Evolutionary conservation across 2,113 vertebrate species (phyloP).

Genomic region (Solea senegalensis): DNA sequence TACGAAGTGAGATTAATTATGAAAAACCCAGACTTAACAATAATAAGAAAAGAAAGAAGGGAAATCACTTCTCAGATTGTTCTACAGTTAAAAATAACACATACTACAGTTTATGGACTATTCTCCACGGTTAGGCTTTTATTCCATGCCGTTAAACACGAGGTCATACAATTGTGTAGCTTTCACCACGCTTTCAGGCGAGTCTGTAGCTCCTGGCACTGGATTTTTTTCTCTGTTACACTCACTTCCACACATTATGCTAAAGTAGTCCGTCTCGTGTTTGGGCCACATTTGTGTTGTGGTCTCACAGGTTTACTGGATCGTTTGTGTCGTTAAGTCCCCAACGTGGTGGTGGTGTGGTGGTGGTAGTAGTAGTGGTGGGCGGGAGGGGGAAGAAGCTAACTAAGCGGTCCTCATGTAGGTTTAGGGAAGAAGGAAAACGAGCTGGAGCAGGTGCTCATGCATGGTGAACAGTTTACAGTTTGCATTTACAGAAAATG

Average conservation of each 20-base stretch:
- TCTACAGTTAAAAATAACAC: conserved; percentile 5
- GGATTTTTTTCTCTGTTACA: conserved; percentile 18
- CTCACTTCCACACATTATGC: conserved; percentile 20
- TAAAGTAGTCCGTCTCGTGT: conserved; percentile 5
- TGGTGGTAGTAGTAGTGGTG: too few species aligned
- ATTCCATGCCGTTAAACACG: conserved; percentile 16
- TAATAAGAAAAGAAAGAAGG: too few species aligned
- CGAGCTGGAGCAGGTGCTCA: conserved; percentile 21
- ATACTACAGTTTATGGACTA: conserved; percentile 24
- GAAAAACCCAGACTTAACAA: too few species aligned
- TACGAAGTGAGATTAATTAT: too few species aligned
- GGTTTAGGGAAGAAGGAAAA: neutral
- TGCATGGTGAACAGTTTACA: conserved; percentile 47
- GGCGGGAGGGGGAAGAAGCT: neutral
- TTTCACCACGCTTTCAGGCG: conserved; percentile 8
- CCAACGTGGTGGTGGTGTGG: neutral
- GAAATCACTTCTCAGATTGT: neutral
- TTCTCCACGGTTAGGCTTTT: conserved; percentile 30
- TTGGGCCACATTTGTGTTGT: conserved; percentile 17
- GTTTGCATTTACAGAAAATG: neutral
- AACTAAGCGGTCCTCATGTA: neutral
- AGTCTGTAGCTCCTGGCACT: conserved; percentile 19
- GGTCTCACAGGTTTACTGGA: conserved; percentile 29
- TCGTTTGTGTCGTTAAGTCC: conserved; percentile 13
- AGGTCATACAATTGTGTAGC: conserved; percentile 24